Evolutionary conservation across 2,888 invertebrate genomes (phyloP), one percentile per base, ranked within the genome.

Genomic region (Cremastobaeus sp.): DNA sequence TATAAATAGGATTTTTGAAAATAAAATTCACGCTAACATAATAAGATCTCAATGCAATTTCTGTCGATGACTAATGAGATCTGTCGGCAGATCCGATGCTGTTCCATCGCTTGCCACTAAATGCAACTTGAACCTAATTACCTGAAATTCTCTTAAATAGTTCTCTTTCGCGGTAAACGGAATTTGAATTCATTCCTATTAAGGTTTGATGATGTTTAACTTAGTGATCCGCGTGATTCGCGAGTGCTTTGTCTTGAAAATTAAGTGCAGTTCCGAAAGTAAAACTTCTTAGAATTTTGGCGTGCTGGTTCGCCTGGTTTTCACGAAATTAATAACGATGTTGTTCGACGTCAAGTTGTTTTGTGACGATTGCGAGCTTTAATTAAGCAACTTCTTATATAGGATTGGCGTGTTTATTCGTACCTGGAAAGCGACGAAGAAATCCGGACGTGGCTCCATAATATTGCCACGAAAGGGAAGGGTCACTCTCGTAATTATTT

Each of bases 401-500:
- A 30, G 15, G 8, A 32, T 62, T 62, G 11, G 30, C 35, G n/a
- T 35, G 30, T 65, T 65, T 74, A 62, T 57, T 43, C 30, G 12
- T 60, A 68, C 95, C 95, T 90, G 99, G 99, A 89, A 94, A 99
- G 86, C 97, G 96, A 80, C 99, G 91, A 92, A 99, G 96, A 88
- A 99, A 98, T 45, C 99, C 99, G 12, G 96, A 94, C 30, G 97
- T 94, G 87, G 97, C 97, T 76, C 99, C 98, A 88, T 99, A 99
- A 88, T 97, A 98, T 28, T 99, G 99, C 97, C 98, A 99, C 1
- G 96, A 95, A 35, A 98, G 89, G 3, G 95, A 83, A 0, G 85
- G 83, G 20, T 85, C 84, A 11, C 76, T 76, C n/a, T 79, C 76
- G 54, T 83, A 85, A 54, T 81, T 86, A 77, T 81, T 84, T 78